Percentiles rank a stretch among this genome's conserved stretches.
Evolutionary conservation across 1,140 invertebrate genomes (phyloP).

Genomic region (Propsilocerus akamusi): DNA sequence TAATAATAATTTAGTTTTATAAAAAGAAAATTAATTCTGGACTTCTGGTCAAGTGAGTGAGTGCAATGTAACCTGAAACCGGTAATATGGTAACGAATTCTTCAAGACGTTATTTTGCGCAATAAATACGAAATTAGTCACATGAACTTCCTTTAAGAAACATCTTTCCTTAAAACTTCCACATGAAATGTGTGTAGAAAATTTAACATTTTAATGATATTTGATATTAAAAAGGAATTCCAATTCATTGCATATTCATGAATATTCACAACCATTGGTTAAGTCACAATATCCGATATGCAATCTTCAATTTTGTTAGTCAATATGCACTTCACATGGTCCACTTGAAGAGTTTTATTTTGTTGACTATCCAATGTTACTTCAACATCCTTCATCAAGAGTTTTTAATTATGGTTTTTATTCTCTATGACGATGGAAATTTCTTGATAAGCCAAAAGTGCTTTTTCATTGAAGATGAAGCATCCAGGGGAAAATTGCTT

Average conservation of each 20-base stretch:
- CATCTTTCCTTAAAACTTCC: too few species aligned
- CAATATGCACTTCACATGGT: neutral
- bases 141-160: too few species aligned
- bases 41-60: neutral
- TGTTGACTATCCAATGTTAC: neutral
- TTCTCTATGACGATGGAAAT: neutral
- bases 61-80: constrained; percentile 1
- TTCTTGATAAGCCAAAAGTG: neutral
- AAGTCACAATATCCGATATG: neutral
- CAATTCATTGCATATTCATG: neutral
- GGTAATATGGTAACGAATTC: too few species aligned
- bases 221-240: constrained; percentile 2
- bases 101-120: too few species aligned
- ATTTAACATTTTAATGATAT: neutral
- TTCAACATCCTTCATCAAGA: neutral
- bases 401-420: neutral
- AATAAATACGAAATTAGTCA: too few species aligned
- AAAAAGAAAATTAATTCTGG: neutral
- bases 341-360: neutral
- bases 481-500: neutral
- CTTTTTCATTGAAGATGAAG: neutral
- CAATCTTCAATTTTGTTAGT: neutral
- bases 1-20: neutral
- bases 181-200: too few species aligned
- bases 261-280: neutral